Base-by-base conservation (phyloP, 2,888 invertebrate genomes). In the Harpalus rufipes region DNA sequence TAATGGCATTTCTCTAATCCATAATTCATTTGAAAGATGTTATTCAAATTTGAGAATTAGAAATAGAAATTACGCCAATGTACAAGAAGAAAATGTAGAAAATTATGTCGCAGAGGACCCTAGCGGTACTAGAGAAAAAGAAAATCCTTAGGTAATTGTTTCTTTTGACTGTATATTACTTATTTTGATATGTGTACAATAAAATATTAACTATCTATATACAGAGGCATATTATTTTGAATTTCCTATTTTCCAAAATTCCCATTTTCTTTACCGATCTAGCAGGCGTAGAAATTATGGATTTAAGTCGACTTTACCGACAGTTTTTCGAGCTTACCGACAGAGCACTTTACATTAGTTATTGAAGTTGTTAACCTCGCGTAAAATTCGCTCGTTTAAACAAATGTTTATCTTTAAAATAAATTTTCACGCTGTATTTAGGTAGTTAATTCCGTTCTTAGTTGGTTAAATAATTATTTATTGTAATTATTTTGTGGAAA, bases 1-100 rank as follows among this genome's bases (percentile, higher is more conserved):
- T 92, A 96, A 97, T 88, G 89, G 89, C 8, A 88, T 91, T 21
- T 90, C 90, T 0, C 88, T 88, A 68, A 86, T 0, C 85, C 89
- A 1, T 88, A 68, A 86, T 0, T 85, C 89, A 1, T 88, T 89
- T 56, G 83, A 89, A 0, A 88, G 88, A 74, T 89, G 5, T 87
- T n/a, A n/a, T n/a, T n/a, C n/a, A n/a, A n/a, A 88, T 7, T 74
- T 87, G 14, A 51, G 86, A 4, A 86, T 89, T 14, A 85, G 86
- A 7, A 84, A 87, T 6, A 12, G 87, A 41, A 86, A 88, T 61
- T 88, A 89, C 72, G 88, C 86, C 12, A 85, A 87, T 21, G 84
- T 89, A 21, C 88, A 89, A 65, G 90, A 90, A 39, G 89, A 89
- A 56, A 88, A 88, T 25, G 89, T 91, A 51, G 90, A 90, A 74